These are phyloP conservation scores for Megaceryle maxima DNA, from an alignment of 2,113 vertebrate genomes.

Conservation along the genomic window DNA sequence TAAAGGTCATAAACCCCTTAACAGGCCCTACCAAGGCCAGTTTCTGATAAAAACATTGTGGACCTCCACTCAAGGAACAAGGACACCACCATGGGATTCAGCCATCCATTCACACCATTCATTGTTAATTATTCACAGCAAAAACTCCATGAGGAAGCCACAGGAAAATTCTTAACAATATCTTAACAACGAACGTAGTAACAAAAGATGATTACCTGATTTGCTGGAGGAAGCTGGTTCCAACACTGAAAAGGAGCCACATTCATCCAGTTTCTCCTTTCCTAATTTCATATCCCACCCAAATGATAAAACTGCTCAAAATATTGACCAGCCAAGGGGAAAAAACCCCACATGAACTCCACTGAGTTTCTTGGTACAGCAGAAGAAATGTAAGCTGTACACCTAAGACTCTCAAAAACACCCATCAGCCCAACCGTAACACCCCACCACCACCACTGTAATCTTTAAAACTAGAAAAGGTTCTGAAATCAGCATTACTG, in stretches of 20 bases:
- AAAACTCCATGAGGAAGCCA: background rate
- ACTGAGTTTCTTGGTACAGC: background rate
- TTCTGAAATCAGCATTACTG: background rate
- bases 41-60: background rate
- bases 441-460: rapidly evolving
- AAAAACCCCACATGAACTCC: background rate
- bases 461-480: background rate
- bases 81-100: background rate
- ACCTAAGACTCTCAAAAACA: background rate
- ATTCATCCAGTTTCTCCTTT: background rate
- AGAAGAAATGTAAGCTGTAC: background rate
- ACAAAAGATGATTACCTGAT: background rate
- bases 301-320: background rate
- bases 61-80: background rate
- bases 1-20: background rate
- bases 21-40: background rate
- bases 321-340: background rate
- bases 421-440: background rate
- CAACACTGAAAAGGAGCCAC: background rate
- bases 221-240: background rate
- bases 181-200: background rate
- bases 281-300: background rate
- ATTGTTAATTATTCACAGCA: background rate
- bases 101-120: background rate
- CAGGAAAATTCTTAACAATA: background rate